A percentile compares a stretch with the other conserved stretches of the same genome.
These are phyloP conservation scores for Oncorhynchus gorbuscha DNA, from an alignment of 2,113 vertebrate species.

Conservation along the genomic window DNA sequence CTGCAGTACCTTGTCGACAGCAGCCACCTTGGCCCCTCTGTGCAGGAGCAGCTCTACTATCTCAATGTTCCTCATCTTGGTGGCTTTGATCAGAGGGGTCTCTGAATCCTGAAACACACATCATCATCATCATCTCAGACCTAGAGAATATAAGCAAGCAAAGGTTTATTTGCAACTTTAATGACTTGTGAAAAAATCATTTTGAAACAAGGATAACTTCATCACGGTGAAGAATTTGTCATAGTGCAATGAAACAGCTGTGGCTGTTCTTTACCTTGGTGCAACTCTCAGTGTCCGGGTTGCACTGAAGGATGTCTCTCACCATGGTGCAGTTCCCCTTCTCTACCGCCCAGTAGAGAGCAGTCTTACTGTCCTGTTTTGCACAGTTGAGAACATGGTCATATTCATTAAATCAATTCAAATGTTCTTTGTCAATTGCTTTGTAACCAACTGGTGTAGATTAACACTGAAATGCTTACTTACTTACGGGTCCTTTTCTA, in stretches of 20 bases:
- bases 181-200: too few species aligned
- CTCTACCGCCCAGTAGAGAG: slow-evolving; percentile 96
- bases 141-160: background rate
- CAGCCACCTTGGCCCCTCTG: slow-evolving; percentile 95
- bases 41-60: slow-evolving; percentile 94
- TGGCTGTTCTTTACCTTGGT: slow-evolving; percentile 82
- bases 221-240: too few species aligned
- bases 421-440: too few species aligned
- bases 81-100: slow-evolving; percentile 95
- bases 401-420: too few species aligned
- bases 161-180: too few species aligned
- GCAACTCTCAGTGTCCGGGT: slow-evolving; percentile 93
- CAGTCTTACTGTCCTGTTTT: slow-evolving; percentile 92
- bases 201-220: too few species aligned
- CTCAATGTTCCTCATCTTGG: slow-evolving; percentile 98
- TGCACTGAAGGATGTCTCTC: slow-evolving; percentile 95
- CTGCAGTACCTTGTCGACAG: slow-evolving; percentile 84
- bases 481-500: too few species aligned
- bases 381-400: background rate
- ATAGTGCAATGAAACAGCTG: background rate
- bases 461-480: too few species aligned
- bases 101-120: slow-evolving; percentile 84
- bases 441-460: too few species aligned
- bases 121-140: background rate
- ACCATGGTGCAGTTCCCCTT: slow-evolving; percentile 96